Evolutionary conservation across 2,113 vertebrate genomes (phyloP).

Genomic region (Ancistrus triradiatus): DNA sequence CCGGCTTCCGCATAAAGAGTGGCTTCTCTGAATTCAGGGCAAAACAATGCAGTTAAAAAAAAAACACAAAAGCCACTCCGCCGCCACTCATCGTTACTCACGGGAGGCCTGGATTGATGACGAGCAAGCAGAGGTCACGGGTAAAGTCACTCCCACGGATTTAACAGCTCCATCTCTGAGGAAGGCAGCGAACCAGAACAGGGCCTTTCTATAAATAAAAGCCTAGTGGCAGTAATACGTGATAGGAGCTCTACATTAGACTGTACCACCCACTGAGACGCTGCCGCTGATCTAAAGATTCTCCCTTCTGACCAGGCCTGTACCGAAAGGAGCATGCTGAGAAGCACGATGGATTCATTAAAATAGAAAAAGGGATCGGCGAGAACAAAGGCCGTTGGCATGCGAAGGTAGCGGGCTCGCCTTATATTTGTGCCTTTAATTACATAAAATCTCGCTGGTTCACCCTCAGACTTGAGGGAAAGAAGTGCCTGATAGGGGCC

Average conservation of each 20-base stretch:
- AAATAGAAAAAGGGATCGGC: neutral
- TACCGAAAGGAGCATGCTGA: neutral
- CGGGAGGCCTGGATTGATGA: no score
- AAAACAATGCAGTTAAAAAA: slow-evolving; percentile 12
- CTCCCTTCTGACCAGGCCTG: slow-evolving; percentile 10
- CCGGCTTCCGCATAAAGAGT: slow-evolving; percentile 19
- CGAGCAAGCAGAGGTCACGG: no score
- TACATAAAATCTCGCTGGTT: neutral
- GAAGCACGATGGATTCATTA: neutral
- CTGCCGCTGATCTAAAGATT: slow-evolving; percentile 22
- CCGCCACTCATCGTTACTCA: no score
- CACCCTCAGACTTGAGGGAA: neutral
- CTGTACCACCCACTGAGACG: no score
- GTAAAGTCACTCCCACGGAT: no score
- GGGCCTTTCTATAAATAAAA: slow-evolving; percentile 40
- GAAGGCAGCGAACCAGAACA: no score
- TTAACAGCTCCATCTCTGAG: no score
- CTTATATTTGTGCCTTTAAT: neutral
- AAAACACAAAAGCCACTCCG: no score
- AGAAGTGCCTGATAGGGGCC: neutral
- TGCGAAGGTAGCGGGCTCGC: neutral
- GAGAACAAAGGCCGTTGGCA: neutral
- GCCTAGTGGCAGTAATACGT: slow-evolving; percentile 26
- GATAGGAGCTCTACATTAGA: no score
- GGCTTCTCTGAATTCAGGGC: slow-evolving; percentile 19